Evolutionary conservation across 2,888 invertebrate species (phyloP), one percentile per base, ranked within the genome.

Genomic region (Chorisops tibialis): DNA sequence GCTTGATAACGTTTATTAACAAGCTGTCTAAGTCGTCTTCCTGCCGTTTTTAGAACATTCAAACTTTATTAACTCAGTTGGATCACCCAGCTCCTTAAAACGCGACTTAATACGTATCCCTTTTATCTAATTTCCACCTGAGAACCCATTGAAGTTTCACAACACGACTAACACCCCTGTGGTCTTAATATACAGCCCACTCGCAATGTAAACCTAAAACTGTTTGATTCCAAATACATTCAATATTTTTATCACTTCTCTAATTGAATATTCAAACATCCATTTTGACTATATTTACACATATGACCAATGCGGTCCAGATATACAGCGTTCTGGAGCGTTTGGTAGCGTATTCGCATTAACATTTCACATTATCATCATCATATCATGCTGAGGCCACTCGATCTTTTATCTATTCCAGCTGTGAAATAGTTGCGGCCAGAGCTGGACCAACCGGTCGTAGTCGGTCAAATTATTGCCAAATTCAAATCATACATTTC

Each of bases 341-440:
- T 50, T 54, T 54, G 19, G 22, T 54, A 24, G 30, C 30, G 9
- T 30, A 9, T 54, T 39, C 41, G 35, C 39, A 54, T 51, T 35
- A 37, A 37, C 35, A 51, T 51, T 37, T 37, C 51, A 35, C 51
- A 51, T 54, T 54, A 54, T 54, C 21, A 54, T 54, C 21, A 54
- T 22, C 39, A 21, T 54, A 54, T 54, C 52, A 6, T 54, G 52
- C 52, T 54, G 52, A 22, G 52, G 16, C 52, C 41, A 54, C 41
- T 54, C 52, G 52, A 41, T 54, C 52, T 54, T 39, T 54, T 54
- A 54, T 54, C 52, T 54, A 22, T 54, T 54, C 52, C 52, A 54
- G 52, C 52, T 54, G 52, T 54, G 52, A 39, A 37, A 21, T 16
- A 54, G 39, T 54, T 39, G 19, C 39, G 21, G 39, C 52, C 16